Evolutionary conservation across 2,888 invertebrate genomes (phyloP).

Genomic region (Xestia xanthographa): DNA sequence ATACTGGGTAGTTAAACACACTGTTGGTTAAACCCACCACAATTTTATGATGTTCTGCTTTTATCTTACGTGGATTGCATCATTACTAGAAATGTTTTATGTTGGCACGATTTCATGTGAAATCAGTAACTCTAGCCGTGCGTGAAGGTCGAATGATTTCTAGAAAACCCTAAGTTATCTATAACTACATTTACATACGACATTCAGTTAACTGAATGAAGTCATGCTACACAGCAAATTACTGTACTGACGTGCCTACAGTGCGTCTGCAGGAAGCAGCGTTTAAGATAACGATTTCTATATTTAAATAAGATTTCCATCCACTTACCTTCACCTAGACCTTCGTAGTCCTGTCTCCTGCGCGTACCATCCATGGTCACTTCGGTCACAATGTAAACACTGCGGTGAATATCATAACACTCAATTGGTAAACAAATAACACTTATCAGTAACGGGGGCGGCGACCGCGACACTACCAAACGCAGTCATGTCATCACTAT

Average conservation of each 20-base stretch:
- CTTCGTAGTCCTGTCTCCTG: conserved; percentile 69
- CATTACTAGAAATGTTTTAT: background rate
- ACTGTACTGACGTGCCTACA: conserved; percentile 5
- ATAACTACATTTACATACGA: background rate
- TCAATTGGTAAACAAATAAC: conserved; percentile 59
- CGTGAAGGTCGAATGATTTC: conserved; percentile 16
- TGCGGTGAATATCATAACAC: conserved; percentile 18
- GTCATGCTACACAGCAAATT: background rate
- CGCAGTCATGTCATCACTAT: conserved; percentile 41
- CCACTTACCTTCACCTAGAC: conserved; percentile 66
- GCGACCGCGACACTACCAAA: background rate
- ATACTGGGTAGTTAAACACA: background rate
- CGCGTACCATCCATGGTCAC: conserved; percentile 63
- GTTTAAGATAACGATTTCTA: conserved; percentile 25
- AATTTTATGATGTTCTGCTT: background rate
- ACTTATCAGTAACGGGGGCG: conserved; percentile 35
- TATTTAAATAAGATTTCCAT: background rate
- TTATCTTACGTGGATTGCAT: background rate
- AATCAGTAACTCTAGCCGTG: conserved; percentile 10
- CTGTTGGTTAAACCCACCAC: background rate
- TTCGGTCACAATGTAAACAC: conserved; percentile 21
- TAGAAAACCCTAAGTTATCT: background rate
- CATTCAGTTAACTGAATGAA: background rate
- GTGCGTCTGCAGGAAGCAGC: conserved; percentile 25
- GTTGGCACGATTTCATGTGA: conserved; percentile 15